A percentile compares a stretch with the other conserved stretches of the same genome.
phyloP scores from a whole-genome alignment of 2,113 vertebrate genomes.

The Heloderma charlesbogerti region DNA sequence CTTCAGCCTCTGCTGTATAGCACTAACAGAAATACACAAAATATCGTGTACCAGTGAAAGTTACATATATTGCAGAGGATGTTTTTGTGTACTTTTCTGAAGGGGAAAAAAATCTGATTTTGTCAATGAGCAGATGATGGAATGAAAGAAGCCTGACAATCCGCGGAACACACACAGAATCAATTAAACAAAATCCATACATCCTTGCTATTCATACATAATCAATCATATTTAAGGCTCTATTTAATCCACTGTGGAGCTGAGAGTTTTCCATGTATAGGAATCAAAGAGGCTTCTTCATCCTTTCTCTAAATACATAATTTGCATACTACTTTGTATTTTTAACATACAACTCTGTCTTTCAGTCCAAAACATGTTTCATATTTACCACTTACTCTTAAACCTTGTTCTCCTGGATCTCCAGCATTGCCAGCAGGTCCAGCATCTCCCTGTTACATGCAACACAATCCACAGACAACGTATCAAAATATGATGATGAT shows the following conservation, averaged over 20 bases:
- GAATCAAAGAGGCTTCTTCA: neutral
- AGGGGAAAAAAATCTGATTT: too few relatives aligned
- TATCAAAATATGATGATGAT: neutral
- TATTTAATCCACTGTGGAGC: conserved; percentile 1
- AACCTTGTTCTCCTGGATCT: conserved; percentile 85
- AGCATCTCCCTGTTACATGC: conserved; percentile 81
- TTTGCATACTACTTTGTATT: neutral
- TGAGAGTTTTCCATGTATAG: neutral
- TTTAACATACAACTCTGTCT: conserved; percentile 11
- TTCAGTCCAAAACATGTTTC: neutral
- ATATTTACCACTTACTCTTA: conserved; percentile 80
- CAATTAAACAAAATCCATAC: too few relatives aligned
- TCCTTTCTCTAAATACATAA: neutral
- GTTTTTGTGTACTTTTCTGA: too few relatives aligned
- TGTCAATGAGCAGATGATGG: too few relatives aligned
- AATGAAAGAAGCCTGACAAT: too few relatives aligned
- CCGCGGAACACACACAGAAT: too few relatives aligned
- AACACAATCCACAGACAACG: neutral
- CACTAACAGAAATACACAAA: too few relatives aligned
- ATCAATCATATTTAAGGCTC: neutral
- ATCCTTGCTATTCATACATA: neutral
- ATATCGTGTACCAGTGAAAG: too few relatives aligned
- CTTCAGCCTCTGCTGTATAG: too few relatives aligned
- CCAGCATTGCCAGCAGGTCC: conserved; percentile 83
- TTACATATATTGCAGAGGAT: too few relatives aligned